These are phyloP conservation scores for Erebia ligea DNA, from an alignment of 2,888 invertebrate species.

Conservation along the genomic window DNA sequence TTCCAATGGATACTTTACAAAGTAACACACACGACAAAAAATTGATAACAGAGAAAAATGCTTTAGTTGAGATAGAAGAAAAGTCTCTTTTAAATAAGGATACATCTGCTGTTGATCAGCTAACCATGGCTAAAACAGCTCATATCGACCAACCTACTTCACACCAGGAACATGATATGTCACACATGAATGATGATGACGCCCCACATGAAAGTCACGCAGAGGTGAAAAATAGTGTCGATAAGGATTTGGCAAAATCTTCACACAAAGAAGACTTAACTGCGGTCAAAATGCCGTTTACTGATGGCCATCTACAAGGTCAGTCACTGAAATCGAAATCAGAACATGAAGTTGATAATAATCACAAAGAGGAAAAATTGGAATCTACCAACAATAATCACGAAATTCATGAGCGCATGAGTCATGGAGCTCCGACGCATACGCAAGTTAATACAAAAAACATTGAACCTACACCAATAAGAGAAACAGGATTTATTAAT, in stretches of 20 bases:
- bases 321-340: conserved; percentile 16
- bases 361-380: conserved; percentile 3
- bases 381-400: conserved; percentile 11
- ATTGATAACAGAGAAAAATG: not conserved
- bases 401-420: not conserved
- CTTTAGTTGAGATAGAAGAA: conserved; percentile 8
- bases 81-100: not conserved
- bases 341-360: not conserved
- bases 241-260: not conserved
- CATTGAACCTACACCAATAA: not conserved
- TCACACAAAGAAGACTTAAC: conserved; percentile 7
- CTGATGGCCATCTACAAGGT: not conserved
- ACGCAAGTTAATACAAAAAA: conserved; percentile 2
- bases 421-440: not conserved
- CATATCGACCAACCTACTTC: not conserved
- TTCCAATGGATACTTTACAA: conserved; percentile 2
- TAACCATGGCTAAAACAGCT: not conserved
- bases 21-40: not conserved
- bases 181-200: too few species aligned
- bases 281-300: conserved; percentile 5
- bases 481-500: conserved; percentile 9
- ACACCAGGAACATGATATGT: conserved; percentile 10
- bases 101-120: not conserved
- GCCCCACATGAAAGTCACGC: conserved; percentile 19
- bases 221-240: conserved; percentile 2